Evolutionary conservation across 2,888 invertebrate species (phyloP).

Genomic region (Acronicta aceris): DNA sequence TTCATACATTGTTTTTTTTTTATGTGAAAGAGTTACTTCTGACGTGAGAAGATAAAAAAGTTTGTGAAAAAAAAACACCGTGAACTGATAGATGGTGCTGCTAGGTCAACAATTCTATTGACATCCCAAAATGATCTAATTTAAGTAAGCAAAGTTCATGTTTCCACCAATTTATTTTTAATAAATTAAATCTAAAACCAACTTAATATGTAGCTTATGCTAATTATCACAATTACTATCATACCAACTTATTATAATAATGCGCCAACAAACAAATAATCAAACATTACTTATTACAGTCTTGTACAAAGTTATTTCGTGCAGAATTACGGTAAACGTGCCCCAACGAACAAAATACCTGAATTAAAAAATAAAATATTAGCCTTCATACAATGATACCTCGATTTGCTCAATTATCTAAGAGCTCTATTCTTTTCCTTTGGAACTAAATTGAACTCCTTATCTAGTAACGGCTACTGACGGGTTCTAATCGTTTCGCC

Average conservation of each 20-base stretch:
- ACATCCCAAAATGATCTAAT: not conserved
- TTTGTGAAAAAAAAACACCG: no score
- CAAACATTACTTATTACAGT: constrained; percentile 39
- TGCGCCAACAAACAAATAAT: constrained; percentile 63
- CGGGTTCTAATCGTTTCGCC: no score
- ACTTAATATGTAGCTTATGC: constrained; percentile 57
- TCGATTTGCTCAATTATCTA: not conserved
- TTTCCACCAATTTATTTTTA: constrained; percentile 58
- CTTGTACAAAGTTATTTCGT: constrained; percentile 38
- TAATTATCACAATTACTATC: constrained; percentile 71
- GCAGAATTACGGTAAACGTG: constrained; percentile 21
- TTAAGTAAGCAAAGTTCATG: not conserved
- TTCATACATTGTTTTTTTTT: no score
- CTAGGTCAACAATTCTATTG: not conserved
- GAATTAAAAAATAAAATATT: not conserved
- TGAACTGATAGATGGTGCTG: constrained; percentile 23
- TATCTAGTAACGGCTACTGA: no score
- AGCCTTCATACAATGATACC: constrained; percentile 10
- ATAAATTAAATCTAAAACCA: constrained; percentile 61
- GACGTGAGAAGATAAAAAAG: no score
- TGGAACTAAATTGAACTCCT: not conserved
- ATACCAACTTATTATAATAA: constrained; percentile 46
- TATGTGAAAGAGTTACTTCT: no score
- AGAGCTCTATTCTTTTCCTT: not conserved
- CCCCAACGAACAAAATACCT: constrained; percentile 11